phyloP scores from a whole-genome alignment of 2,888 invertebrate species.

The Drosophila leonis region DNA sequence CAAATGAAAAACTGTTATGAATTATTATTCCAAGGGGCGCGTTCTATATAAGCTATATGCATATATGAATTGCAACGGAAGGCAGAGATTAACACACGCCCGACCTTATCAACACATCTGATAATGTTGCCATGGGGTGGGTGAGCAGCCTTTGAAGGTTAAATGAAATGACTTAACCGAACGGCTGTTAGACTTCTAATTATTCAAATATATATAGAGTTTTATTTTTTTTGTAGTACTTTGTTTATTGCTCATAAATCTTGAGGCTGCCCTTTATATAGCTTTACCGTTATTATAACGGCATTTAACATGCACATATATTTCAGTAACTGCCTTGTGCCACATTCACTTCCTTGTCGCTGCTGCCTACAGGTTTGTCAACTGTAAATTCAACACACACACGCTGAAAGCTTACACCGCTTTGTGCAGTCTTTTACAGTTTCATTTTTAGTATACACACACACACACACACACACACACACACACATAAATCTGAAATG shows the following conservation, averaged over 20 bases:
- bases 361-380: constrained; percentile 44
- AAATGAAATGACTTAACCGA: constrained; percentile 18
- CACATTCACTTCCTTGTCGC: constrained; percentile 61
- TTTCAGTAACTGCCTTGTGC: constrained; percentile 48
- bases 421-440: background rate
- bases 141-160: constrained; percentile 14
- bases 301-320: constrained; percentile 20
- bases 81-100: constrained; percentile 4
- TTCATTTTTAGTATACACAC: constrained; percentile 20
- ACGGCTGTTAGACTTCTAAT: constrained; percentile 1
- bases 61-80: background rate
- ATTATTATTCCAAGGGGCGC: background rate
- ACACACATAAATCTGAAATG: constrained; percentile 19
- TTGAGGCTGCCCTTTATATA: constrained; percentile 42
- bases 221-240: constrained; percentile 7
- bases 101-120: constrained; percentile 37
- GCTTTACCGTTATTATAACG: constrained; percentile 27
- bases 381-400: constrained; percentile 11
- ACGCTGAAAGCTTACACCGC: constrained; percentile 20
- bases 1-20: background rate
- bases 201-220: constrained; percentile 10
- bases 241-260: constrained; percentile 24
- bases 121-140: constrained; percentile 11
- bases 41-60: constrained; percentile 8
- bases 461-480: constrained; percentile 6